Percentiles rank a stretch among this genome's conserved stretches.
phyloP scores from a whole-genome alignment of 1,140 invertebrate genomes.

The Achroia grisella region DNA sequence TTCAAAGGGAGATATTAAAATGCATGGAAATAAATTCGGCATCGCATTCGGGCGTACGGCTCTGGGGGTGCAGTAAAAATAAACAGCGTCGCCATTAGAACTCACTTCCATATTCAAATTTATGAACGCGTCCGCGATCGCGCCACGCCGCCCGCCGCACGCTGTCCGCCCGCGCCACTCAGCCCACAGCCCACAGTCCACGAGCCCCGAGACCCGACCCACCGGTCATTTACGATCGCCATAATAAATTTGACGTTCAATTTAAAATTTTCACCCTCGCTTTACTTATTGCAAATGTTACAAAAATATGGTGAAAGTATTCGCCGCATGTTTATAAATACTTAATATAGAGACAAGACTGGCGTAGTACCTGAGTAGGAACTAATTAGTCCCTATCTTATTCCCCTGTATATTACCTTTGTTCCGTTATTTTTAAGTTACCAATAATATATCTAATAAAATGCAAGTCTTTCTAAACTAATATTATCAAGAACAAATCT shows the following conservation, averaged over 20 bases:
- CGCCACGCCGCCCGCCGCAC: slow-evolving; percentile 18
- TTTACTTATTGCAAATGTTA: slow-evolving; percentile 28
- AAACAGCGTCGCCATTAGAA: slow-evolving; percentile 72
- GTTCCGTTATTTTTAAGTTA: too few relatives aligned
- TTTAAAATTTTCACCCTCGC: slow-evolving; percentile 55
- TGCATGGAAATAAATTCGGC: slow-evolving; percentile 73
- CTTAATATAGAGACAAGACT: too few relatives aligned
- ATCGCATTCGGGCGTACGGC: slow-evolving; percentile 66
- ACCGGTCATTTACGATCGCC: slow-evolving; percentile 44
- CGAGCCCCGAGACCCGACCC: too few relatives aligned
- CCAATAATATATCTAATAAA: too few relatives aligned
- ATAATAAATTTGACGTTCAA: slow-evolving; percentile 59
- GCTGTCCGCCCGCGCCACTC: slow-evolving; percentile 6
- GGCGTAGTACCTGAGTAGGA: too few relatives aligned
- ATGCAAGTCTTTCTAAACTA: too few relatives aligned
- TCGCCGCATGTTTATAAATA: neutral
- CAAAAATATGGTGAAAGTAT: slow-evolving; percentile 2
- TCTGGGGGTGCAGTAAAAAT: slow-evolving; percentile 72
- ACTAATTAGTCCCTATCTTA: too few relatives aligned
- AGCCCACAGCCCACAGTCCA: neutral
- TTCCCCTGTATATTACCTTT: too few relatives aligned
- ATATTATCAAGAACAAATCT: too few relatives aligned
- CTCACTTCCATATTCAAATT: slow-evolving; percentile 74
- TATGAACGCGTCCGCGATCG: slow-evolving; percentile 60
- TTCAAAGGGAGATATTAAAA: slow-evolving; percentile 73